Conservation (phyloP, 2,797 vertebrate genomes). For the Phaenicophaeus curvirostris region DNA sequence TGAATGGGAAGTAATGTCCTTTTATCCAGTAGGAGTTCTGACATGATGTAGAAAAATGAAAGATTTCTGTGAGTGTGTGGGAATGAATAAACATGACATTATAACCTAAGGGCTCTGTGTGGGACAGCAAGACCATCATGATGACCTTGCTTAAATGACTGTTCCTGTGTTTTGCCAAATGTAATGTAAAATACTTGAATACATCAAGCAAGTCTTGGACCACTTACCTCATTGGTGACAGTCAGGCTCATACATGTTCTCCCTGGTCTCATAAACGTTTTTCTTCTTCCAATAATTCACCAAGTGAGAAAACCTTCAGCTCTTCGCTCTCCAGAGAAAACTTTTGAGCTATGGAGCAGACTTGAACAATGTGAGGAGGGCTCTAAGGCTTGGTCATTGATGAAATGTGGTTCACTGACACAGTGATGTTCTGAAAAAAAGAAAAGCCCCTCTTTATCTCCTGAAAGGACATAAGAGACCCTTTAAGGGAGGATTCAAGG, state of each 20-base stretch:
- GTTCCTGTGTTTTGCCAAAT: not conserved
- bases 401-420: not conserved
- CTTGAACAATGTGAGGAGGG: not conserved
- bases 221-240: not conserved
- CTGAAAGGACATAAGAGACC: not conserved
- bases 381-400: not conserved
- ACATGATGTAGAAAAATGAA: conserved; percentile 18
- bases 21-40: conserved; percentile 26
- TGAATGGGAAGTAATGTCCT: not conserved
- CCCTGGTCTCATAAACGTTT: not conserved
- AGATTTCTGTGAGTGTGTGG: conserved; percentile 19
- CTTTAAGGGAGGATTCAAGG: not conserved
- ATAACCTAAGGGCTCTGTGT: conserved; percentile 34
- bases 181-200: not conserved
- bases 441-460: not conserved
- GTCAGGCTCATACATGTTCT: not conserved
- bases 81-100: conserved; percentile 38
- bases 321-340: not conserved
- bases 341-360: rapidly evolving
- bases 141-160: not conserved
- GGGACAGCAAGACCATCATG: not conserved
- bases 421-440: not conserved
- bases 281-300: not conserved
- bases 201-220: not conserved
- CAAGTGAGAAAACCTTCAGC: not conserved